Evolutionary conservation across 1,140 invertebrate species (phyloP).

Genomic region (Reticulitermes speratus): DNA sequence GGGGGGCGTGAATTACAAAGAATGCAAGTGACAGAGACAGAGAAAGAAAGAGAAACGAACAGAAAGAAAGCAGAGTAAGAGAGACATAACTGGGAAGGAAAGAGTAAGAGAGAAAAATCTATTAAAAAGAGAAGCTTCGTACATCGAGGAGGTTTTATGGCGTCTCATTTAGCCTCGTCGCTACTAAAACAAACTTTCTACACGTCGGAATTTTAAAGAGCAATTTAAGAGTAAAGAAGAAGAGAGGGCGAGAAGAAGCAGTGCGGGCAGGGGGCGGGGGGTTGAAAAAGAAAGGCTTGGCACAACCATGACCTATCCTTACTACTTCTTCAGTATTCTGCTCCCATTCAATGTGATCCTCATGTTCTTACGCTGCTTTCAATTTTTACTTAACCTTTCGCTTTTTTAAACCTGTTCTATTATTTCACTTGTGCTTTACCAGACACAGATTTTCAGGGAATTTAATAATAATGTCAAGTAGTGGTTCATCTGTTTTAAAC

Average conservation of each 20-base stretch:
- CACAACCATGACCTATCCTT: slow-evolving; percentile 13
- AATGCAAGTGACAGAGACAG: neutral
- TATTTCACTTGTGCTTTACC: neutral
- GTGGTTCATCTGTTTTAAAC: too few relatives aligned
- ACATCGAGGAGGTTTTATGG: slow-evolving; percentile 9
- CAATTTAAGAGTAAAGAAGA: slow-evolving; percentile 9
- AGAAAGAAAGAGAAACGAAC: neutral
- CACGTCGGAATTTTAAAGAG: slow-evolving; percentile 18
- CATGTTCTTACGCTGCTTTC: neutral
- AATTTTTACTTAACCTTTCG: neutral
- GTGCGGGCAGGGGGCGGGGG: neutral
- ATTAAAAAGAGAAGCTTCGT: slow-evolving; percentile 13
- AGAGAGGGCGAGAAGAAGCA: neutral
- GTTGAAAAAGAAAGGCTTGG: slow-evolving; percentile 18
- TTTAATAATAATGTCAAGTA: too few relatives aligned
- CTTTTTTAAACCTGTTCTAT: neutral
- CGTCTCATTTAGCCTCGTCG: slow-evolving; percentile 2
- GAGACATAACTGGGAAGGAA: neutral
- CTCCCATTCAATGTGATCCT: neutral
- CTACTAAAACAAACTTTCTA: slow-evolving; percentile 17
- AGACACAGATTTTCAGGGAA: too few relatives aligned
- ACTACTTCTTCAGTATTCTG: slow-evolving; percentile 11
- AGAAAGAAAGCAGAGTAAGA: slow-evolving; percentile 4
- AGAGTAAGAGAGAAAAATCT: neutral
- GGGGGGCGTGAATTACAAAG: neutral